Evolutionary conservation across 2,113 vertebrate species (phyloP).

Genomic region (Natator depressus): DNA sequence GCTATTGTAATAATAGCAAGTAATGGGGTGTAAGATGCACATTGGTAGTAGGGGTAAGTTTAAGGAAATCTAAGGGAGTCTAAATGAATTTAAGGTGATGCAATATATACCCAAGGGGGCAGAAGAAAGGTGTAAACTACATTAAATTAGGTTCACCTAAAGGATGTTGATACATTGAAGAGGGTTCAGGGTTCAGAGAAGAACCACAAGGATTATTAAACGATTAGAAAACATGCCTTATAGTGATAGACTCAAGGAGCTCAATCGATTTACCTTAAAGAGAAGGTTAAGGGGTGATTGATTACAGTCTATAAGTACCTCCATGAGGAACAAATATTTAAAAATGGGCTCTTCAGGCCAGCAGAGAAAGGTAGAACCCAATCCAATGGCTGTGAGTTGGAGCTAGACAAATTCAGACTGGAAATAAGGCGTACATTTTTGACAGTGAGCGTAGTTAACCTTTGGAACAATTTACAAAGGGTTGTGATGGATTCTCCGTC

Average conservation of each 20-base stretch:
- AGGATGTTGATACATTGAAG: neutral
- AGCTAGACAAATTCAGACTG: neutral
- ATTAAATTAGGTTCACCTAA: neutral
- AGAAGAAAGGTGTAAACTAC: neutral
- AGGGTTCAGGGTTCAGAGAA: too few relatives aligned
- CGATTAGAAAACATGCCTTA: too few relatives aligned
- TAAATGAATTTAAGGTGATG: neutral
- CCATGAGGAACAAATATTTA: neutral
- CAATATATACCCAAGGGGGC: neutral
- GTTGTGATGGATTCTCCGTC: neutral
- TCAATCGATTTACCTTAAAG: too few relatives aligned
- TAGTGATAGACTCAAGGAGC: too few relatives aligned
- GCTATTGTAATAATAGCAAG: neutral
- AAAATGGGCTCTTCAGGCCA: neutral
- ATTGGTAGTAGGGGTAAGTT: neutral
- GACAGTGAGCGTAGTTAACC: neutral
- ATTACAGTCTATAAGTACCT: neutral
- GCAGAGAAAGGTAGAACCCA: neutral
- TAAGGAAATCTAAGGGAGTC: neutral
- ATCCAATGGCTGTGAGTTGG: neutral
- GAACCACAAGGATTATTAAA: too few relatives aligned
- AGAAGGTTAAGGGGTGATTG: neutral
- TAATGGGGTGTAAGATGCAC: neutral
- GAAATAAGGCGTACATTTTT: neutral
- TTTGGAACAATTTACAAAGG: neutral